phyloP scores from a whole-genome alignment of 2,888 invertebrate species.

The Heteromurus nitidus region DNA sequence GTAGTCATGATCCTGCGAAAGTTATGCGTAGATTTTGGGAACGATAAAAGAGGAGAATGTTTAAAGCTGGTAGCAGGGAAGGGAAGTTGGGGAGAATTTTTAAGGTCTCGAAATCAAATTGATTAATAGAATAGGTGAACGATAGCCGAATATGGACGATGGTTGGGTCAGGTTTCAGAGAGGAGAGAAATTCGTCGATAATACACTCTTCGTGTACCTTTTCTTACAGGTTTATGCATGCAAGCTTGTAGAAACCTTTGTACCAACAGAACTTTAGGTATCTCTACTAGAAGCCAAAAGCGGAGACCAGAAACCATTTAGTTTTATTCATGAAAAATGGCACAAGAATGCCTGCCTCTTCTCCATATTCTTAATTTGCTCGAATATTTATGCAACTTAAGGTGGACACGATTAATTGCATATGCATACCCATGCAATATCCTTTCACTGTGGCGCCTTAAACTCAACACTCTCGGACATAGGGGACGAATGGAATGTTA shows the following conservation, averaged over 20 bases:
- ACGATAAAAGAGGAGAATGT: no score
- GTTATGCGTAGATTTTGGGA: no score
- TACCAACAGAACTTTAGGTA: no score
- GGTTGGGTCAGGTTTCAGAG: constrained; percentile 61
- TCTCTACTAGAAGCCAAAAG: constrained; percentile 40
- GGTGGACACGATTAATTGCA: not conserved
- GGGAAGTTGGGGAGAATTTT: constrained; percentile 4
- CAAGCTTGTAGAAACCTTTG: not conserved
- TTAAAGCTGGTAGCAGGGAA: no score
- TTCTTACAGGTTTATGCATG: not conserved
- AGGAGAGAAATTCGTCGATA: not conserved
- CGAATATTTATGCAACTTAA: constrained; percentile 9
- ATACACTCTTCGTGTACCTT: no score
- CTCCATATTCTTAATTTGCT: constrained; percentile 8
- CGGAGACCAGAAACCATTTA: constrained; percentile 13
- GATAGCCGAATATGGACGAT: constrained; percentile 57
- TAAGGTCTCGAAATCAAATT: constrained; percentile 50
- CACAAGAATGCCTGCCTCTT: not conserved
- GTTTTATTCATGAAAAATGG: constrained; percentile 12
- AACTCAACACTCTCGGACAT: no score
- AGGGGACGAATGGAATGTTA: no score
- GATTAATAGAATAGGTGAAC: constrained; percentile 51
- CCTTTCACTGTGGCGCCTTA: constrained; percentile 30
- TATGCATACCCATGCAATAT: not conserved
- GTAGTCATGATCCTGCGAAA: no score